Evolutionary conservation across 2,888 invertebrate genomes (phyloP), one percentile per base, ranked within the genome.

Genomic region (Corbicula japonica): DNA sequence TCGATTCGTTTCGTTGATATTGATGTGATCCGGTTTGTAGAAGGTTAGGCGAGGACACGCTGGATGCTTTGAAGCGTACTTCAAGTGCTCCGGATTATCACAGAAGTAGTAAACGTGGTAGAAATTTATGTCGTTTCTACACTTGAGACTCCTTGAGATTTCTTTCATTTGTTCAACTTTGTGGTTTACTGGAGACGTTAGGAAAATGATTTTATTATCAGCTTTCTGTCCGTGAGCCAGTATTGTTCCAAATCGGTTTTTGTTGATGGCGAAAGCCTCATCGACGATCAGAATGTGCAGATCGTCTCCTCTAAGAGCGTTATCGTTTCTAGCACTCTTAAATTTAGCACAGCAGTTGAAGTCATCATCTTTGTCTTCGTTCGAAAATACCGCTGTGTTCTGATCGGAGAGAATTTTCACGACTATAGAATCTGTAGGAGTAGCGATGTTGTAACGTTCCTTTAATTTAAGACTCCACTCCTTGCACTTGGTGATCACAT

Each of bases 41-140:
- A 69, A 69, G 15, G 58, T 69, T 34, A 69, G 38, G 38, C 56
- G 2, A 18, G 69, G 69, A 69, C 69, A 69, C 1, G 69, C 69
- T 6, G 69, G 58, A 21, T 66, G 38, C 21, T 66, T 66, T 3
- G 52, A 44, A 35, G 66, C 52, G 18, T 66, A 66, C 26, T 66
- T 34, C 35, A 66, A 38, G 23, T 66, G 66, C 2, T 54, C 54
- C 12, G 28, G 38, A 26, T 66, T 66, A 15, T 54, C 34, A 52
- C 66, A 66, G 23, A 66, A 66, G 38, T 66, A 66, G 21, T 34
- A 34, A 1, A 66, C 26, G 1, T 66, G 52, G 30, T 66, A 66
- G 23, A 66, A 35, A 50, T 66, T 66, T 15, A 66, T 66, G 38
- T 66, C 66, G 6, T 32, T 35, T 54, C 66, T 52, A 18, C 21